phyloP scores from a whole-genome alignment of 2,888 invertebrate genomes.

The Campoplex capitator region DNA sequence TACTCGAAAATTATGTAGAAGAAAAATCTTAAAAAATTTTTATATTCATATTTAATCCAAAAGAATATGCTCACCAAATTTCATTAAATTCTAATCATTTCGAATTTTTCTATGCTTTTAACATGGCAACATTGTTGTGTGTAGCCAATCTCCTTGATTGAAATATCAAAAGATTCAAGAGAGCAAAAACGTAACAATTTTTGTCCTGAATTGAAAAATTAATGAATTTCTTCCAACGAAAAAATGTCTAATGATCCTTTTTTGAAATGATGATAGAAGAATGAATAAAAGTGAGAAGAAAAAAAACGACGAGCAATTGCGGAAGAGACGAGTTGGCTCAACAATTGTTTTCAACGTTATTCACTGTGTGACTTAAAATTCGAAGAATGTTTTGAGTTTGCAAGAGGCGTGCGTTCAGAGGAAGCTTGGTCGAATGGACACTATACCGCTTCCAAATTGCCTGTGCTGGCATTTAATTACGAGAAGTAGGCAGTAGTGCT shows the following conservation, averaged over 20 bases:
- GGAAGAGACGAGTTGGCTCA: not conserved
- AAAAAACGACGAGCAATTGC: not conserved
- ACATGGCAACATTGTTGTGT: too few species aligned
- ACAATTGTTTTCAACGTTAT: not conserved
- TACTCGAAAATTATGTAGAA: too few species aligned
- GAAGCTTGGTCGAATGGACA: conserved; percentile 78
- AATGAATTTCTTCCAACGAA: not conserved
- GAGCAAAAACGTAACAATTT: not conserved
- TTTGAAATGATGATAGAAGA: too few species aligned
- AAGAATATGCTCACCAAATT: too few species aligned
- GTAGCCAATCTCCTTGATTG: too few species aligned
- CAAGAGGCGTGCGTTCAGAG: conserved; percentile 38
- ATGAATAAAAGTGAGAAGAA: too few species aligned
- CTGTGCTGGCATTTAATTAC: conserved; percentile 83
- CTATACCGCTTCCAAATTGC: conserved; percentile 80
- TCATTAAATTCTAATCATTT: too few species aligned
- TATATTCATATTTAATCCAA: too few species aligned
- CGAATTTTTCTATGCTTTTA: too few species aligned
- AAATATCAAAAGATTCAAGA: not conserved
- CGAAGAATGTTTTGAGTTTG: conserved; percentile 31
- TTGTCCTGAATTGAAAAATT: not conserved
- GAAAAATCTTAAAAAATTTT: too few species aligned
- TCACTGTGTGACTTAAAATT: not conserved
- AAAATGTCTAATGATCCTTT: too few species aligned
- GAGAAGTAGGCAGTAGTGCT: conserved; percentile 79